Base-by-base conservation (phyloP, 2,888 invertebrate species). In the Poecilobothrus nobilitatus region DNA sequence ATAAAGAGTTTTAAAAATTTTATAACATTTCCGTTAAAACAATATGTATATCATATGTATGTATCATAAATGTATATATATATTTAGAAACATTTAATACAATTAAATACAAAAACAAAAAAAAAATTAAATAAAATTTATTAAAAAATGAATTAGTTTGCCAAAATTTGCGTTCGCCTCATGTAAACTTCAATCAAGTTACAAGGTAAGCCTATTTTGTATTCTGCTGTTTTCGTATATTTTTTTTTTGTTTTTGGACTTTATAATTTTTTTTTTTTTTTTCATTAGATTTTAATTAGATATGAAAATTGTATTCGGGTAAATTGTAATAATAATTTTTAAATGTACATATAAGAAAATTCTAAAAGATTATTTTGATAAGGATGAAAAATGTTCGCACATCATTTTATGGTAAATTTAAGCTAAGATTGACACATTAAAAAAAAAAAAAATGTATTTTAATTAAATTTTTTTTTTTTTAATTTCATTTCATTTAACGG, bases 171-270 rank as follows among this genome's bases (percentile, higher is more conserved):
- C 53, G 53, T 53, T 53, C 53, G 53, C 53, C 53, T 53, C 53
- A 53, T 53, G 53, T 53, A 53, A 53, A 53, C 53, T 53, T 53
- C 53, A 53, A 53, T 53, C 53, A 53, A n/a, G 15, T 53, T 53
- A 53, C 53, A 53, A 53, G 53, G 53, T 53, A 27, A 27, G n/a
- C 9, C 53, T 15, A 53, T 53, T 9, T 15, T 12, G 4, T 53
- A 15, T 53, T 12, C 1, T 53, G 15, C 18, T 18, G 15, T 18
- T 53, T 12, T 53, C 15, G 10, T n/a, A n/a, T n/a, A n/a, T n/a
- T n/a, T 41, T 41, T 15, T 41, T 15, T 27, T 53, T 53, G 1
- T 18, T 53, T 18, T 53, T 53, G 53, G n/a, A n/a, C 12, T 6
- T 41, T 15, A 41, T 41, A 41, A 15, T 37, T 37, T 53, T 53